Evolutionary conservation across 2,888 invertebrate genomes (phyloP).

Genomic region (Cryptosula pallasiana): DNA sequence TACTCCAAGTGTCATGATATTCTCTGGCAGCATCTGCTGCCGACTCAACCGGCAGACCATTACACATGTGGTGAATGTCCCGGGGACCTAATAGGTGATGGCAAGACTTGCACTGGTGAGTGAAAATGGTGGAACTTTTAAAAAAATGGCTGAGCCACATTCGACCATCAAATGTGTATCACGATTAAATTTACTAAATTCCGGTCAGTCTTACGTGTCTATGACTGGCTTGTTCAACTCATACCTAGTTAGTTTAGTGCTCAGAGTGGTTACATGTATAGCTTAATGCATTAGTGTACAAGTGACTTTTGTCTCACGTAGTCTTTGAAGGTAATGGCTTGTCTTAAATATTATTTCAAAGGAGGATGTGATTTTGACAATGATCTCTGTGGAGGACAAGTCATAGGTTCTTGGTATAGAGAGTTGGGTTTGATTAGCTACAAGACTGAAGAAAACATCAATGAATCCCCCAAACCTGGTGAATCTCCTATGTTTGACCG

Average conservation of each 20-base stretch:
- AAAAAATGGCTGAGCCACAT: too few relatives aligned
- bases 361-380: conserved; percentile 11
- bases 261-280: too few relatives aligned
- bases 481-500: not conserved
- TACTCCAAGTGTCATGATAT: not conserved
- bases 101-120: conserved; percentile 1
- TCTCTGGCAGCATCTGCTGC: not conserved
- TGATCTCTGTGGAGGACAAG: not conserved
- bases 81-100: not conserved
- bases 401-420: conserved; percentile 8
- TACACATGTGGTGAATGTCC: not conserved
- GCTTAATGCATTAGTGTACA: too few relatives aligned
- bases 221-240: too few relatives aligned
- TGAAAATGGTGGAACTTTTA: not conserved
- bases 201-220: too few relatives aligned
- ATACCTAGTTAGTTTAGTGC: too few relatives aligned
- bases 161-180: too few relatives aligned
- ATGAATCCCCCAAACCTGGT: not conserved
- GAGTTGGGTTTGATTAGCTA: not conserved
- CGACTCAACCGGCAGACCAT: not conserved
- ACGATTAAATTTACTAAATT: too few relatives aligned
- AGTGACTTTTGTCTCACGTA: too few relatives aligned
- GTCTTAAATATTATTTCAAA: not conserved
- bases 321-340: too few relatives aligned
- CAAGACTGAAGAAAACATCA: not conserved